These are phyloP conservation scores for Drosophila kepulauana DNA, from an alignment of 1,140 invertebrate genomes.

Conservation along the genomic window DNA sequence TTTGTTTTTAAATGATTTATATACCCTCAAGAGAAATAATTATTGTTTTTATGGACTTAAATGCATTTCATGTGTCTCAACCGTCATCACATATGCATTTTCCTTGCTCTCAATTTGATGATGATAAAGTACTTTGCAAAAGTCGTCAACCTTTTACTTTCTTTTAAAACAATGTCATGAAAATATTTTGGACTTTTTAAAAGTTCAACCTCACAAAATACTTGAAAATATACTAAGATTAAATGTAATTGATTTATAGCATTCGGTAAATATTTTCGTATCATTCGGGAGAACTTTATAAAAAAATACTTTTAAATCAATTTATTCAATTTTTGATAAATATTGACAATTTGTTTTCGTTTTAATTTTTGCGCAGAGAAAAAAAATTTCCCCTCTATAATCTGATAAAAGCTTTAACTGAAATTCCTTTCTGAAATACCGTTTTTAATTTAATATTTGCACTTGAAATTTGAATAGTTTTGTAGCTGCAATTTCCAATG, in stretches of 20 bases:
- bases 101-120: neutral
- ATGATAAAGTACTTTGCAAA: neutral
- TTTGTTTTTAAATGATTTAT: conserved; percentile 19
- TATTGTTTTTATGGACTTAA: conserved; percentile 4
- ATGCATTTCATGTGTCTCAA: neutral
- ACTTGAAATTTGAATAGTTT: conserved; percentile 27
- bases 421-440: neutral
- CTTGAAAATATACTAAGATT: neutral
- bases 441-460: conserved; percentile 2
- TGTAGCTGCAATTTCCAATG: conserved; percentile 26
- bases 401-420: neutral
- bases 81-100: neutral
- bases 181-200: neutral
- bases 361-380: neutral
- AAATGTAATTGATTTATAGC: neutral
- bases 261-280: neutral
- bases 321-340: neutral
- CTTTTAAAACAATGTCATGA: neutral
- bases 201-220: neutral
- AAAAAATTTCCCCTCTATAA: neutral
- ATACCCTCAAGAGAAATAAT: conserved; percentile 1
- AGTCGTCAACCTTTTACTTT: no score
- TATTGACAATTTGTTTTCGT: neutral
- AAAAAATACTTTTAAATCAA: neutral
- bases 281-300: neutral